These are phyloP conservation scores for Cydia splendana DNA, from an alignment of 1,140 invertebrate species.

Conservation along the genomic window DNA sequence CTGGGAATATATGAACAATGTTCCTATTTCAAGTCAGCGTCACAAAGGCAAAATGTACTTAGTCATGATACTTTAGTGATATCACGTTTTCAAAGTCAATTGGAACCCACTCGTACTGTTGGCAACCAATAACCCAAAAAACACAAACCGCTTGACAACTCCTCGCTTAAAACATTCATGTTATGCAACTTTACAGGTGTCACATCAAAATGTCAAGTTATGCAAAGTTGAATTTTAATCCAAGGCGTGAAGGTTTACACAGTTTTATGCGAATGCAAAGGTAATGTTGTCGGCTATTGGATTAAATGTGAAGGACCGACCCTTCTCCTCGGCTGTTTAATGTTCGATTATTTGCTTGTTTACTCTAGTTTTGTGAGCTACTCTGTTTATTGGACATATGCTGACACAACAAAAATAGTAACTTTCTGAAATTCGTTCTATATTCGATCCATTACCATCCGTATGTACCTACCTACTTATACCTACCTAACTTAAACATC, in stretches of 20 bases:
- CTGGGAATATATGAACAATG: too few species aligned
- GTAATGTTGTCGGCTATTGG: background rate
- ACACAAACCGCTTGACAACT: slow-evolving; percentile 14
- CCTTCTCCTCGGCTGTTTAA: slow-evolving; percentile 5
- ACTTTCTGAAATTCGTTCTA: background rate
- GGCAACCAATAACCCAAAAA: slow-evolving; percentile 3
- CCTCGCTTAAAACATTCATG: background rate
- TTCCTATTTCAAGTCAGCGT: too few species aligned
- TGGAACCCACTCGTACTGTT: background rate
- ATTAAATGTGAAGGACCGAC: slow-evolving; percentile 21
- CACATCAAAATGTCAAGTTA: slow-evolving; percentile 10
- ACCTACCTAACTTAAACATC: too few species aligned
- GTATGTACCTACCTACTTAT: too few species aligned
- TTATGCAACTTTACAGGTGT: background rate
- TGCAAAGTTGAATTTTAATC: slow-evolving; percentile 9
- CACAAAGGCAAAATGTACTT: too few species aligned
- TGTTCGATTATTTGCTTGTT: slow-evolving; percentile 19
- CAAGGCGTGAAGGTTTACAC: background rate
- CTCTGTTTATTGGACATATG: slow-evolving; percentile 1
- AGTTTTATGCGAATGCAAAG: slow-evolving; percentile 14
- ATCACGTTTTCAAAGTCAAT: background rate
- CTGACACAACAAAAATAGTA: background rate
- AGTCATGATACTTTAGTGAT: background rate
- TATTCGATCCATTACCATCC: too few species aligned
- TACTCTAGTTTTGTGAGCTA: slow-evolving; percentile 5